Evolutionary conservation across 1,140 invertebrate genomes (phyloP).

Genomic region (Microvelia longipes): DNA sequence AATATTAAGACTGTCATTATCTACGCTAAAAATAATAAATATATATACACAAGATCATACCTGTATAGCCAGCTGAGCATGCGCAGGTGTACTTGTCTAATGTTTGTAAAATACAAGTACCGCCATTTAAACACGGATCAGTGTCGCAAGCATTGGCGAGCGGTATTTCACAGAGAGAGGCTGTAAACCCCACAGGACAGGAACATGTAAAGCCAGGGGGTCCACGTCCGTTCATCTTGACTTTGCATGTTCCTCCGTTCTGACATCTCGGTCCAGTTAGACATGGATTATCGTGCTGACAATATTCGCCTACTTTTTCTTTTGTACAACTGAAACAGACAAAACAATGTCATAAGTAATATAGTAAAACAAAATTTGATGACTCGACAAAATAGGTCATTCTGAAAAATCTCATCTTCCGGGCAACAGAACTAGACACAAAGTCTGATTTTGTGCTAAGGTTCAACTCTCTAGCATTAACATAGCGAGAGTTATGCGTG

Average conservation of each 20-base stretch:
- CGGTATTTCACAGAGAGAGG: slow-evolving; percentile 80
- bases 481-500: no score
- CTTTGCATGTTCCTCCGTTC: slow-evolving; percentile 81
- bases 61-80: slow-evolving; percentile 69
- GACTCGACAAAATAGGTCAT: no score
- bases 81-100: slow-evolving; percentile 64
- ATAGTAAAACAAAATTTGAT: no score
- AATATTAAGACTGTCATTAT: no score
- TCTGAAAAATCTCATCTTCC: no score
- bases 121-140: slow-evolving; percentile 69
- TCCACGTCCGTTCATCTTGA: slow-evolving; percentile 45
- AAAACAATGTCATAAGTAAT: no score
- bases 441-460: no score
- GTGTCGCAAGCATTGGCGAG: slow-evolving; percentile 81
- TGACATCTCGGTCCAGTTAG: slow-evolving; percentile 71
- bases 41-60: no score
- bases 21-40: no score
- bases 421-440: no score
- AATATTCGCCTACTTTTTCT: slow-evolving; percentile 83
- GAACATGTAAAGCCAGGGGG: slow-evolving; percentile 67
- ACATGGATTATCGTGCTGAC: slow-evolving; percentile 83
- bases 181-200: slow-evolving; percentile 79
- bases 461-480: no score
- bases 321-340: slow-evolving; percentile 71
- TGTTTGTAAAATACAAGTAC: slow-evolving; percentile 60